Conservation (phyloP, 2,797 vertebrate species). For the Gambelia wislizenii region DNA sequence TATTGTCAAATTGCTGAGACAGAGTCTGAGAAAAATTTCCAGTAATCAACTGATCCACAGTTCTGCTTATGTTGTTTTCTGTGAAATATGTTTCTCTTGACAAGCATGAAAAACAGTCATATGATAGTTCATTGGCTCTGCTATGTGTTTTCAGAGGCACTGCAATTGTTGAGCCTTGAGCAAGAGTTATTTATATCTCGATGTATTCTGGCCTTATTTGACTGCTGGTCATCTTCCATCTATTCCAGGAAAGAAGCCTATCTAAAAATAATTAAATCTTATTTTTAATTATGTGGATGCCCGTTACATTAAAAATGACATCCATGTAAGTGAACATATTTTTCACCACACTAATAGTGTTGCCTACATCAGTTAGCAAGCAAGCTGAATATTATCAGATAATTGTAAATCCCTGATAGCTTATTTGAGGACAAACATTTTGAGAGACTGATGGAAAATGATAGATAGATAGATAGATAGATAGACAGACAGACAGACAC, state of each 20-base stretch:
- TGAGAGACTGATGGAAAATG: too few species aligned
- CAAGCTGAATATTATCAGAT: not conserved
- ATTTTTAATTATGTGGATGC: slow-evolving; percentile 21
- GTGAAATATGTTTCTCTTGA: slow-evolving; percentile 54
- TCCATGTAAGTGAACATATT: not conserved
- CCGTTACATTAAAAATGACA: slow-evolving; percentile 5
- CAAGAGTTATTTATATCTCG: slow-evolving; percentile 54
- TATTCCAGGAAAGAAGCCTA: not conserved
- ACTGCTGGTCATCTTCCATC: not conserved
- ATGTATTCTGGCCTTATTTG: slow-evolving; percentile 25
- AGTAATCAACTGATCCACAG: slow-evolving; percentile 58
- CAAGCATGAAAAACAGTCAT: slow-evolving; percentile 62
- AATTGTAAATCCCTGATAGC: not conserved
- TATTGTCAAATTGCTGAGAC: slow-evolving; percentile 36
- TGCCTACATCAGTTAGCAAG: not conserved
- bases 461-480: too few species aligned
- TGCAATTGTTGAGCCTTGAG: slow-evolving; percentile 52
- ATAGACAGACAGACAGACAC: too few species aligned
- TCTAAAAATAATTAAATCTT: not conserved
- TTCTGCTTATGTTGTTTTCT: slow-evolving; percentile 59
- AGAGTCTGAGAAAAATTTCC: slow-evolving; percentile 55
- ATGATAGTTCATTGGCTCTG: slow-evolving; percentile 50
- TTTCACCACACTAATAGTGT: not conserved
- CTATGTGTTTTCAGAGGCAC: slow-evolving; percentile 39
- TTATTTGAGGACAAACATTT: not conserved